Evolutionary conservation across 1,140 invertebrate genomes (phyloP), one percentile per base, ranked within the genome.

Genomic region (Andricus grossulariae): DNA sequence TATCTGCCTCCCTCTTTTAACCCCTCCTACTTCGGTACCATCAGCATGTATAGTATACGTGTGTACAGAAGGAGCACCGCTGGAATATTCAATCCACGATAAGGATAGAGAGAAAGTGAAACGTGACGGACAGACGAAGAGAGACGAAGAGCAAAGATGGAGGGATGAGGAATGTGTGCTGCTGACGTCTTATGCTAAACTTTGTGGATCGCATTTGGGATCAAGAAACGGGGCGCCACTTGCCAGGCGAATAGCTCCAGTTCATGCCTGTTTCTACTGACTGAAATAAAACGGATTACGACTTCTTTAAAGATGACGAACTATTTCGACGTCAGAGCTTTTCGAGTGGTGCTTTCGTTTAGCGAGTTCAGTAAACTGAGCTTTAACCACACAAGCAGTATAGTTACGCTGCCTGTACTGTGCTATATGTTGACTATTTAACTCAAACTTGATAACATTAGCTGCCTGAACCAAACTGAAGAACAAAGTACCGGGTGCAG

Each of bases 161-260:
- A 45, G 39, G 39, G 39, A 45, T 45, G 39, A 45, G 39, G 39
- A 73, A 84, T 75, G 82, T 82, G 83, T 82, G 80, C 74, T 72
- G 50, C 78, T 83, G 82, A 78, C 83, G 82, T 84, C 86, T 87
- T 87, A 84, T 87, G 83, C 83, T 85, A 85, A 88, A 86, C 82
- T 87, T 87, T 80, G 81, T 80, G 84, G 74, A 75, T 77, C 74
- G 74, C 60, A 75, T 66, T 60, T 15, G 10, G 74, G 78, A 77
- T 83, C 81, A 81, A 78, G n/a, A 78, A 72, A 76, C 82, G 87
- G 73, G 87, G 86, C 88, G 88, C 88, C 88, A 89, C 88, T 88
- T 87, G 85, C 77, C 85, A 82, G 84, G 39, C 76, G 71, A 81
- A 83, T 85, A 73, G 82, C 74, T 79, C 82, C 13, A 79, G 79